A percentile compares a stretch with the other conserved stretches of the same genome.
Evolutionary conservation across 1,140 invertebrate species (phyloP).

Genomic region (honey bee (Apis mellifera)): Amel_HAv3.1 CM009936.2:17478501-17479000

Average conservation of each 20-base stretch:
- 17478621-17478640: slow-evolving; percentile 21
- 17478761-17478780: not conserved
- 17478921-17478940: slow-evolving; percentile 68
- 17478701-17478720: too few relatives aligned
- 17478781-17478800: too few relatives aligned
- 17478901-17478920: slow-evolving; percentile 24
- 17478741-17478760: not conserved
- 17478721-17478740: too few relatives aligned
- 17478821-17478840: too few relatives aligned
- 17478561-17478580: slow-evolving; percentile 76
- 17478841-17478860: too few relatives aligned
- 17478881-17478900: slow-evolving; percentile 11
- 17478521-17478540: slow-evolving; percentile 54
- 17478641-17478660: slow-evolving; percentile 36
- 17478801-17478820: too few relatives aligned
- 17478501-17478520: too few relatives aligned
- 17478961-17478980: slow-evolving; percentile 80
- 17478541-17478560: slow-evolving; percentile 55
- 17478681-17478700: too few relatives aligned
- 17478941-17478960: slow-evolving; percentile 54
- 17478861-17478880: slow-evolving; percentile 32
- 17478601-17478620: slow-evolving; percentile 24
- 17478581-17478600: slow-evolving; percentile 61
- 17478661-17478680: slow-evolving; percentile 20
- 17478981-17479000: slow-evolving; percentile 82